Evolutionary conservation across 2,113 vertebrate genomes (phyloP), one percentile per base, ranked within the genome.

Genomic region (Tyto alba): DNA sequence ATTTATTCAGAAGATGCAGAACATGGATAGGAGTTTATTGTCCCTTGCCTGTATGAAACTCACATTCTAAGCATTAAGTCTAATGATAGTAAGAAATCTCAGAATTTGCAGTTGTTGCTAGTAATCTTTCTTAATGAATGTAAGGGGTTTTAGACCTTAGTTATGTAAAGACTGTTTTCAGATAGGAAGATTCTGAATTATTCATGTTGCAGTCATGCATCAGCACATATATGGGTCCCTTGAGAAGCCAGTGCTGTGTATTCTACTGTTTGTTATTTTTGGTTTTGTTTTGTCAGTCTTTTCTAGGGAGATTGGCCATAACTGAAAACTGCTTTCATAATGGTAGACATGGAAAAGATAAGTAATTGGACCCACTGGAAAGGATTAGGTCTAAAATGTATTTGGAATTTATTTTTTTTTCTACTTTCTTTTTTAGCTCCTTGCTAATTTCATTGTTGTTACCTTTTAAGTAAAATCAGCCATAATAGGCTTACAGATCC

Each of bases 161-260:
- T 93, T 97, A 83, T 63, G 75, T 95, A 93, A 96, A 97, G 97
- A 62, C 64, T 16, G 5, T 96, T 96, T 87, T 78, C 59, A 93
- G 79, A 90, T 67, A 91, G 80, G 79, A 95, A 94, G 81, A 89
- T 94, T 62, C 78, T 98, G 96, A 97, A 98, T 98, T 98, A 98
- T 98, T 98, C 91, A 98, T 98, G 59, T 82, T 71, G 53, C 83
- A 94, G 86, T 94, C 92, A 90, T 93, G 87, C 93, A 91, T 91
- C 95, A 73, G 69, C 77, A 78, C 29, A 27, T 50, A 43, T 75
- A 88, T 68, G 16, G 18, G 81, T 95, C 97, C 96, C 96, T 92
- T 88, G 98, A 97, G 97, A 96, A 96, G 85, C 85, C 77, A 95
- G 26, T 90, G 79, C 52, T 93, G 29, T 68, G 22, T 81, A 56